Evolutionary conservation across 1,140 invertebrate genomes (phyloP).

Genomic region (Brachionus paranguensis): DNA sequence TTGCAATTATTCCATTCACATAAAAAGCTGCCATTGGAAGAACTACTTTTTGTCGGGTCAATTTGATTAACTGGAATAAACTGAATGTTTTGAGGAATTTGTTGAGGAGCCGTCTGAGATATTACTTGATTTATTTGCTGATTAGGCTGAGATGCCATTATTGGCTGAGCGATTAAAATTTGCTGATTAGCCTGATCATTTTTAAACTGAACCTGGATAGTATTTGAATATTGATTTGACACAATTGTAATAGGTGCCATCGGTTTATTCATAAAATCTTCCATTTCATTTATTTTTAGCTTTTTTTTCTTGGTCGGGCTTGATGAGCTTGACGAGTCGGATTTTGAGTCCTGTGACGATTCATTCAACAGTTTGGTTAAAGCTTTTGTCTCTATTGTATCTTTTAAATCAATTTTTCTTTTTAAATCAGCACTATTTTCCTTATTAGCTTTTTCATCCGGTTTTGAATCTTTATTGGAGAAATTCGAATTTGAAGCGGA

Average conservation of each 20-base stretch:
- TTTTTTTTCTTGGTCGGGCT: conserved; percentile 12
- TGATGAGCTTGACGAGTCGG: neutral
- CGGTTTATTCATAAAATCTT: conserved; percentile 32
- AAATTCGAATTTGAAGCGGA: neutral
- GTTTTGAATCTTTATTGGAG: neutral
- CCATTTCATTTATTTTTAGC: conserved; percentile 29
- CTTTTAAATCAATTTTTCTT: neutral
- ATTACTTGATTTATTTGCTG: neutral
- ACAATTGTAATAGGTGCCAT: conserved; percentile 13
- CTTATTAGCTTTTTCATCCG: conserved; percentile 5
- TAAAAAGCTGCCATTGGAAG: conserved; percentile 42
- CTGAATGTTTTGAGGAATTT: neutral
- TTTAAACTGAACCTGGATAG: conserved; percentile 1
- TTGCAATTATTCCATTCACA: conserved; percentile 54
- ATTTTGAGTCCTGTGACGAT: neutral
- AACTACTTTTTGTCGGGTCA: neutral
- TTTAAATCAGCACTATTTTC: conserved; percentile 12
- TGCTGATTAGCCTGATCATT: neutral
- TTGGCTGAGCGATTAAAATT: neutral
- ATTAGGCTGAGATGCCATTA: neutral
- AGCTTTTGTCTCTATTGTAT: neutral
- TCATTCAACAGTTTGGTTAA: neutral
- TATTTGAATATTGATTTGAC: conserved; percentile 6
- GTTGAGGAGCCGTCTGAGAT: neutral
- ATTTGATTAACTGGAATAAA: neutral